Conservation (phyloP, 2,113 vertebrate species). For the Hippocampus barbouri region DNA sequence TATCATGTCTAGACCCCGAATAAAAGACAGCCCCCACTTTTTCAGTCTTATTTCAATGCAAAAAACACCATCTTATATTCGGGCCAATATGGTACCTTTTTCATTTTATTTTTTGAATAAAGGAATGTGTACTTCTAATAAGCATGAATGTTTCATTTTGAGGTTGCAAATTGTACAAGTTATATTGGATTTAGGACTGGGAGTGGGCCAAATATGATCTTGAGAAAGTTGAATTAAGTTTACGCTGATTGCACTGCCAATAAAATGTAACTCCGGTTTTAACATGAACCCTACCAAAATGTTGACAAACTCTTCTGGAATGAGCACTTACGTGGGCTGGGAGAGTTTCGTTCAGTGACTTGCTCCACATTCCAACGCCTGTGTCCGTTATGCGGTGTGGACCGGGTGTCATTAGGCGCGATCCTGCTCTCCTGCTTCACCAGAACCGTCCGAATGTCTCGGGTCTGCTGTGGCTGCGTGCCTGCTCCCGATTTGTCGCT, state of each 20-base stretch:
- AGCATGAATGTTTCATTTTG: too few relatives aligned
- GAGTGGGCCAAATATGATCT: neutral
- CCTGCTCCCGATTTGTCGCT: slow-evolving; percentile 5
- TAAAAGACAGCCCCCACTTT: too few relatives aligned
- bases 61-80: too few relatives aligned
- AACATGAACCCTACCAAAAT: neutral
- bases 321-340: slow-evolving; percentile 48
- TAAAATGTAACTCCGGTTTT: neutral
- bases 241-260: neutral
- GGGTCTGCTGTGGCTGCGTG: slow-evolving; percentile 36
- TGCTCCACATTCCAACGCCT: slow-evolving; percentile 55
- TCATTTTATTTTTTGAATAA: too few relatives aligned
- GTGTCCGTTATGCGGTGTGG: slow-evolving; percentile 28
- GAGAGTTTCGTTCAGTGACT: slow-evolving; percentile 22
- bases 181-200: neutral
- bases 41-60: too few relatives aligned
- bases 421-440: slow-evolving; percentile 70
- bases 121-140: too few relatives aligned
- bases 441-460: slow-evolving; percentile 56
- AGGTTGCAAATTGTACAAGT: too few relatives aligned
- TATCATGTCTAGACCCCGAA: too few relatives aligned
- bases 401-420: slow-evolving; percentile 39
- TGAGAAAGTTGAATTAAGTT: neutral
- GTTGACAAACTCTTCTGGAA: neutral
- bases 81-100: too few relatives aligned